Evolutionary conservation across 2,888 invertebrate species (phyloP), one percentile per base, ranked within the genome.

Genomic region (Diarsia brunnea): DNA sequence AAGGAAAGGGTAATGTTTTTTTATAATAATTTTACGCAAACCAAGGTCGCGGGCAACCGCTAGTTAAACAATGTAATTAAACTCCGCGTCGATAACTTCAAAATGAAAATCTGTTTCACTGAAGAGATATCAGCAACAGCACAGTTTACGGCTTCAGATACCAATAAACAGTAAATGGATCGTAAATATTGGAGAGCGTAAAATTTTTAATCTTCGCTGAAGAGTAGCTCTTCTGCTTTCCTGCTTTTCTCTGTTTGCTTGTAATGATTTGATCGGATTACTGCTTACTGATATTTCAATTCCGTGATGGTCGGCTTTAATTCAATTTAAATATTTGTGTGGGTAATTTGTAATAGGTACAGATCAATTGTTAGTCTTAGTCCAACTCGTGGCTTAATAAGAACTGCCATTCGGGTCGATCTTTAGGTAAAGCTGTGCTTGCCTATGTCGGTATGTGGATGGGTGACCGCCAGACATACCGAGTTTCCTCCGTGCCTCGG

Each of bases 121-220:
- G 60, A 74, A 61, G 66, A 73, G 81, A 66, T 81, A 84, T 73
- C 78, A 69, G 63, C 55, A 84, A 69, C 75, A 68, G 75, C 47
- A 38, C 81, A 71, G 67, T 85, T 85, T 78, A 85, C 75, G 72
- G 63, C 72, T 78, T 69, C 63, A 60, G 67, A 81, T 66, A 64
- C 69, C 78, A 78, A 76, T 87, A 87, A 87, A 85, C 64, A 69
- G 70, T 73, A 71, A 81, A 84, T 77, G 78, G 78, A 68, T 84
- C 85, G 74, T 85, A 85, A 85, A 78, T 85, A 84, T 84, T 73
- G 84, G 55, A 65, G 38, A 70, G 51, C 81, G 82, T 85, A 84
- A 81, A 75, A 75, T 47, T 49, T 87, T 87, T 84, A 87, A 84
- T 78, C 75, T 87, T 53, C 72, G n/a, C 63, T 81, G 58, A 78